Evolutionary conservation across 2,113 vertebrate genomes (phyloP).

Genomic region (Hippolais icterina): DNA sequence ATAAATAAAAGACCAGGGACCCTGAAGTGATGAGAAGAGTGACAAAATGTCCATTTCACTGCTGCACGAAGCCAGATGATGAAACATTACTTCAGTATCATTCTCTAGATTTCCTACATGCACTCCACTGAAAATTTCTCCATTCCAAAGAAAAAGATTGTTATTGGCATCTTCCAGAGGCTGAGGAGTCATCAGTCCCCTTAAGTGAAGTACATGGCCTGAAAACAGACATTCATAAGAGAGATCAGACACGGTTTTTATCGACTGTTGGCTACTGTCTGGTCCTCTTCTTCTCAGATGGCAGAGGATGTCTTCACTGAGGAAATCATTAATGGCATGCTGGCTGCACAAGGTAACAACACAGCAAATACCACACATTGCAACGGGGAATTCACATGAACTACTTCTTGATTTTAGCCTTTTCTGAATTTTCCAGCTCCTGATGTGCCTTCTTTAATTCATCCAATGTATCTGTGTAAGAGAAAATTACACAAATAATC

Average conservation of each 20-base stretch:
- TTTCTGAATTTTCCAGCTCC: slow-evolving; percentile 79
- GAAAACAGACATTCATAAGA: slow-evolving; percentile 86
- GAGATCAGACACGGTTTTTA: slow-evolving; percentile 1
- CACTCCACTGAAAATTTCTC: slow-evolving; percentile 89
- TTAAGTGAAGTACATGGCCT: slow-evolving; percentile 90
- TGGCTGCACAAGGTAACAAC: slow-evolving; percentile 69
- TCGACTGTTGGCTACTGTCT: slow-evolving; percentile 71
- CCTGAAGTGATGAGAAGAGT: slow-evolving; percentile 79
- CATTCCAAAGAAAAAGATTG: slow-evolving; percentile 92
- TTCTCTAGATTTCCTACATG: slow-evolving; percentile 77
- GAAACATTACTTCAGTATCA: slow-evolving; percentile 82
- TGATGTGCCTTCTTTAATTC: slow-evolving; percentile 85
- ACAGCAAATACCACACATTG: slow-evolving; percentile 96
- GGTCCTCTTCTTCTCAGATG: slow-evolving; percentile 84
- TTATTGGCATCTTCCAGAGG: slow-evolving; percentile 79
- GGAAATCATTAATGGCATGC: background rate
- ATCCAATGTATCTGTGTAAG: slow-evolving; percentile 82
- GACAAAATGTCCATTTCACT: slow-evolving; percentile 77
- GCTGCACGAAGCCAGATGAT: slow-evolving; percentile 71
- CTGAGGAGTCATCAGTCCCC: slow-evolving; percentile 84
- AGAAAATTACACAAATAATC: background rate
- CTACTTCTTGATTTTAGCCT: slow-evolving; percentile 66
- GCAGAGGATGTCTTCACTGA: slow-evolving; percentile 55
- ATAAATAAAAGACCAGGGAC: slow-evolving; percentile 92
- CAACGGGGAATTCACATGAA: background rate